These are phyloP conservation scores for Chondrosia reniformis DNA, from an alignment of 37 sponge, comb jelly and placozoan genomes.

Conservation along the genomic window DNA sequence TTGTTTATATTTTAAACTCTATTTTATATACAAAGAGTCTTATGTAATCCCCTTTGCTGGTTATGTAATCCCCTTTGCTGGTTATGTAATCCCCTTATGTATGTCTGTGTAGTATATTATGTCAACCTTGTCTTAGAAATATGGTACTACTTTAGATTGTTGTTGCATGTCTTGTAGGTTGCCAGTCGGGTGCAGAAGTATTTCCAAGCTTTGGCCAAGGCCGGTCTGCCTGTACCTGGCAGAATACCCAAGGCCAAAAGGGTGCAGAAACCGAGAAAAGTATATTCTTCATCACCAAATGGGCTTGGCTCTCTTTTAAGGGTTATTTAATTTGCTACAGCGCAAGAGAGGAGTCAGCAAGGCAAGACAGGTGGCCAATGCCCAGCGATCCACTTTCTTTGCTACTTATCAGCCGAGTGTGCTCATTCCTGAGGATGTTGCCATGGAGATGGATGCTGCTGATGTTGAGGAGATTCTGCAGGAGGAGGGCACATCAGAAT, in stretches of 20 bases:
- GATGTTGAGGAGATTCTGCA: not conserved
- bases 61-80: not conserved
- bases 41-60: not conserved
- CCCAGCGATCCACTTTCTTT: slow-evolving; percentile 64
- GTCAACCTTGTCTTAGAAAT: not conserved
- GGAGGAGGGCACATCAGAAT: not conserved
- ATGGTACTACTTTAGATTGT: not conserved
- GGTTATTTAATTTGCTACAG: not conserved
- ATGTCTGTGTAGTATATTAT: slow-evolving; percentile 12
- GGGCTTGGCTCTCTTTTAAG: too few species aligned
- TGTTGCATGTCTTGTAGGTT: slow-evolving; percentile 39
- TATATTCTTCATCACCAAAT: too few species aligned
- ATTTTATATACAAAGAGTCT: not conserved
- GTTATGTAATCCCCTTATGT: not conserved
- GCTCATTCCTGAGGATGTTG: slow-evolving; percentile 45
- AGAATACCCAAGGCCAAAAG: slow-evolving; percentile 59
- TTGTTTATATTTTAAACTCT: not conserved
- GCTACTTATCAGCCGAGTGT: slow-evolving; percentile 48
- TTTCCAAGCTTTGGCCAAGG: slow-evolving; percentile 80
- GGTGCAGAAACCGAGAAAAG: slow-evolving; percentile 21
- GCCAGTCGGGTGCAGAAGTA: slow-evolving; percentile 89
- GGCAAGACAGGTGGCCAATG: slow-evolving; percentile 27
- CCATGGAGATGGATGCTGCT: not conserved
- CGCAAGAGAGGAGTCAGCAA: not conserved
- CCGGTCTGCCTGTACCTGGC: slow-evolving; percentile 87